These are phyloP conservation scores for Choristoneura rosaceana DNA, from an alignment of 2,888 invertebrate genomes.

Conservation along the genomic window DNA sequence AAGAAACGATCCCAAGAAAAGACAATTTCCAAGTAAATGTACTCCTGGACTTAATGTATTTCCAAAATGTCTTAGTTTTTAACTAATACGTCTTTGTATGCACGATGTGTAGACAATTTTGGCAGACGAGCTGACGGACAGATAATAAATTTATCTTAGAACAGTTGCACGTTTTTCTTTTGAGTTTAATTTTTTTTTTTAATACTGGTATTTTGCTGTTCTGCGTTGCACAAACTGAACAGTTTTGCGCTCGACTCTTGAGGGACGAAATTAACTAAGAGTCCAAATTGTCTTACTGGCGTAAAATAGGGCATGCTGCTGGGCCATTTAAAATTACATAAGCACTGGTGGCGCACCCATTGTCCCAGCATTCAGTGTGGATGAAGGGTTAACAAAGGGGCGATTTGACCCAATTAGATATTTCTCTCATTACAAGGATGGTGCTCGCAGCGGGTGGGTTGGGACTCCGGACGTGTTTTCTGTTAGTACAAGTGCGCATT, in stretches of 20 bases:
- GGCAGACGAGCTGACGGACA: too few species aligned
- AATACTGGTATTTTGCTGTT: too few species aligned
- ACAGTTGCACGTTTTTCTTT: too few species aligned
- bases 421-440: slow-evolving; percentile 48
- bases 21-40: too few species aligned
- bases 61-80: too few species aligned
- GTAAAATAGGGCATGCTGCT: slow-evolving; percentile 1
- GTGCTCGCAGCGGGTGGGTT: slow-evolving; percentile 42
- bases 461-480: slow-evolving; percentile 43
- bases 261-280: slow-evolving; percentile 2
- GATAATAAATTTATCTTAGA: too few species aligned
- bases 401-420: slow-evolving; percentile 55
- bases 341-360: slow-evolving; percentile 45
- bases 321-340: slow-evolving; percentile 49
- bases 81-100: too few species aligned
- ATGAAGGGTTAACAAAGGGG: slow-evolving; percentile 50
- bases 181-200: too few species aligned
- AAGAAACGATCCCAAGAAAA: too few species aligned
- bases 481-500: slow-evolving; percentile 43
- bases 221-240: too few species aligned
- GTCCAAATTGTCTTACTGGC: slow-evolving; percentile 1
- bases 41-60: too few species aligned
- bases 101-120: too few species aligned
- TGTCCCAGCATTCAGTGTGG: slow-evolving; percentile 47
- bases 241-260: background rate